Evolutionary conservation across 2,113 vertebrate species (phyloP).

Genomic region (Mellivora capensis): DNA sequence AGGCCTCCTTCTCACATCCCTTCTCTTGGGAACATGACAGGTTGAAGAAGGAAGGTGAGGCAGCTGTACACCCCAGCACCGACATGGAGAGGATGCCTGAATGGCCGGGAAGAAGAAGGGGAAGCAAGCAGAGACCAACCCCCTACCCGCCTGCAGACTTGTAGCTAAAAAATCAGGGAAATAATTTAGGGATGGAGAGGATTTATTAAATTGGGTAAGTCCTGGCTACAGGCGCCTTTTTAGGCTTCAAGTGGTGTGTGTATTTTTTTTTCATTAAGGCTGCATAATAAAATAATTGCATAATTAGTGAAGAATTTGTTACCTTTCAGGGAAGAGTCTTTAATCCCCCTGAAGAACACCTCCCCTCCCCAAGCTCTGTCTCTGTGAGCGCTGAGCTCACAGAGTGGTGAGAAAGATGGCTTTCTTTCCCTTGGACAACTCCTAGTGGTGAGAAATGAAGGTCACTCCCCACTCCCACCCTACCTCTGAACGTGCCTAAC

Average conservation of each 20-base stretch:
- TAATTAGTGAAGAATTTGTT: constrained; percentile 65
- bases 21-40: not conserved
- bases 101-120: too few relatives aligned
- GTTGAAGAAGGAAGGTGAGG: not conserved
- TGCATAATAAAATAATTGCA: constrained; percentile 81
- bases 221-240: constrained; percentile 71
- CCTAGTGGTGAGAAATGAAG: not conserved
- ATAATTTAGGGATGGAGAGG: constrained; percentile 78
- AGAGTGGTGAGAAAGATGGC: not conserved
- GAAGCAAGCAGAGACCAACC: not conserved
- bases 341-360: constrained; percentile 44
- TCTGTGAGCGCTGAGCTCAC: not conserved
- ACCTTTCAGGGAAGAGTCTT: constrained; percentile 55
- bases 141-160: not conserved
- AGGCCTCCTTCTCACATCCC: not conserved
- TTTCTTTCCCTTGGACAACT: not conserved
- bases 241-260: constrained; percentile 65
- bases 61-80: not conserved
- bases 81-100: not conserved
- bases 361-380: not conserved
- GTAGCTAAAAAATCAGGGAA: constrained; percentile 56
- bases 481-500: not conserved
- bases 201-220: constrained; percentile 80
- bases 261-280: constrained; percentile 76
- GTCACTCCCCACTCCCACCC: too few relatives aligned